Evolutionary conservation across 2,888 invertebrate genomes (phyloP), one percentile per base, ranked within the genome.

Genomic region (Diloba caeruleocephala): DNA sequence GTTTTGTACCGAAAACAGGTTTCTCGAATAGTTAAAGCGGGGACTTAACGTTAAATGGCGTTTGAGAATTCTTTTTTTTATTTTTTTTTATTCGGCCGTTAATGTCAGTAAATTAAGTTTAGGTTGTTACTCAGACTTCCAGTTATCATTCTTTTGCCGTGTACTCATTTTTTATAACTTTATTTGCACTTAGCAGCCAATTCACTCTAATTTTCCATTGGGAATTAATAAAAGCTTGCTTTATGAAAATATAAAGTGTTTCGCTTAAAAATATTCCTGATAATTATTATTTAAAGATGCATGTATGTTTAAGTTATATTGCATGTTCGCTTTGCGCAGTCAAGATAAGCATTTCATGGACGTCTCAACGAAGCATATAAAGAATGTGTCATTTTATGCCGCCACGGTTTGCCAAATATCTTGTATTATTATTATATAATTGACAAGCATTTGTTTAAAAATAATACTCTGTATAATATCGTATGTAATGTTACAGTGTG

Each of bases 111-210:
- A 10, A 9, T n/a, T 33, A n/a, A n/a, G n/a, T n/a, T 32, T 32
- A 8, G 14, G 15, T 14, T n/a, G n/a, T 4, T 13, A 46, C 64
- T 53, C 48, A 55, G 42, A 49, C 50, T 53, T 33, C 42, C 28
- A 58, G 56, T 50, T 14, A n/a, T 32, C 33, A 34, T 38, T 38
- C 15, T 45, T 15, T 23, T 58, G 46, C 66, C 62, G 39, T 74
- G 71, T 72, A 74, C 70, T 74, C 65, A 68, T 65, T 74, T 60
- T 64, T 2, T 52, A 36, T 25, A 42, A 6, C 41, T 53, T 62
- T 41, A 28, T 54, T 49, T 28, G 53, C 66, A 62, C 56, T 36
- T n/a, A 0, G 21, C 45, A 31, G 44, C 41, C 49, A 21, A 15
- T 34, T 9, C n/a, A 23, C 26, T 33, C 25, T 19, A 8, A 41